Evolutionary conservation across 2,113 vertebrate genomes (phyloP), one percentile per base, ranked within the genome.

Genomic region (Hyperoodon ampullatus): DNA sequence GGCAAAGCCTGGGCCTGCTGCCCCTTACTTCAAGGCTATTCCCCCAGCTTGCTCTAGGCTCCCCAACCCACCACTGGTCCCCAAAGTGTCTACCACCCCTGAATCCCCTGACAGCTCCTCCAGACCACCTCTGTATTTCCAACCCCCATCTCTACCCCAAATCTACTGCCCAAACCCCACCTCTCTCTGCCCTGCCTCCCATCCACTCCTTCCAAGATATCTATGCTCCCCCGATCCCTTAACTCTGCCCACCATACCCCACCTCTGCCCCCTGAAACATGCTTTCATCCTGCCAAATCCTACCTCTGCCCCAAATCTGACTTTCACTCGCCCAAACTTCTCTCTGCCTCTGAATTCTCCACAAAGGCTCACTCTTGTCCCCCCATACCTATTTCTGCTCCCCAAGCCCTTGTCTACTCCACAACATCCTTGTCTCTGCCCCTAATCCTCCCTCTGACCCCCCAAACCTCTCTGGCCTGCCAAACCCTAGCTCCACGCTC

Each of bases 11-110:
- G 8, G 15, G 63, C 50, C 84, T 94, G 47, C 88, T 92, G 26
- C 28, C 66, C 35, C 74, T 85, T 84, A 82, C 58, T 88, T 87
- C 58, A 94, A 85, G 21, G 92, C 92, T 94, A 77, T 33, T 81
- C 14, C 21, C 26, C 66, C 2, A 92, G 63, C 63, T 88, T 94
- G 86, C 93, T 91, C 78, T 42, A 85, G 71, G 61, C 55, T 96
- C 61, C 26, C 71, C 60, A 80, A 91, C 50, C 77, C 83, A 90
- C 70, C 10, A 19, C 65, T 90, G 70, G 78, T 82, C 93, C 66
- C 91, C 87, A 88, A 80, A 95, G 55, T 91, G 61, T 71, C 30
- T 77, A 89, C 61, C 53, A n/a, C 35, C 60, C 70, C 78, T 55
- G 21, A 94, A 93, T 71, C 35, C 93, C 75, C 86, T 84, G 84